Percentiles rank a stretch among this genome's conserved stretches.
phyloP scores from a whole-genome alignment of 2,888 invertebrate genomes.

The Allygus modestus region DNA sequence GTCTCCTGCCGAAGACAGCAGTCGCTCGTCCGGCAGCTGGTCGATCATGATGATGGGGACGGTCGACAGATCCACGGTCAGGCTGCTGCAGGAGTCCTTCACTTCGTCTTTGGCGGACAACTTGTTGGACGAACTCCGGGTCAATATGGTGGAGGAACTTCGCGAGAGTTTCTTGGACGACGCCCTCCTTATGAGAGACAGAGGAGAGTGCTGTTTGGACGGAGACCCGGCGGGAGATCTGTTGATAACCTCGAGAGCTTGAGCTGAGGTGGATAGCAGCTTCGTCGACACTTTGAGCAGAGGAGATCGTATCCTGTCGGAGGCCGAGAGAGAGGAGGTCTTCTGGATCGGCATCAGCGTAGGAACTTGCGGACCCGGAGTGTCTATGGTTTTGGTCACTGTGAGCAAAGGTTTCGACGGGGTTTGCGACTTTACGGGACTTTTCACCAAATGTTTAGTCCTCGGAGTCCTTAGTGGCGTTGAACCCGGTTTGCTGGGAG shows the following conservation, averaged over 20 bases:
- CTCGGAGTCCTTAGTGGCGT: conserved; percentile 51
- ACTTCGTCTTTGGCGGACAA: conserved; percentile 50
- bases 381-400: conserved; percentile 63
- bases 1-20: conserved; percentile 75
- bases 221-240: conserved; percentile 64
- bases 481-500: conserved; percentile 9
- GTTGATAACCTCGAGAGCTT: conserved; percentile 68
- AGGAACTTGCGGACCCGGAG: conserved; percentile 61
- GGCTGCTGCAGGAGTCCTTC: conserved; percentile 39
- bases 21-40: conserved; percentile 70
- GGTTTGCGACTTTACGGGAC: conserved; percentile 57
- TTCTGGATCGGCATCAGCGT: conserved; percentile 64
- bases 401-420: conserved; percentile 62
- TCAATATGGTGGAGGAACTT: conserved; percentile 72
- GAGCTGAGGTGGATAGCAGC: conserved; percentile 68
- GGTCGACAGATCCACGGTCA: conserved; percentile 73
- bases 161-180: conserved; percentile 85
- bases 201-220: conserved; percentile 69
- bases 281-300: conserved; percentile 69
- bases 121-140: conserved; percentile 63
- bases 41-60: conserved; percentile 72
- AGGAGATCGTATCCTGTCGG: conserved; percentile 66
- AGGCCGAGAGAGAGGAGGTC: conserved; percentile 48
- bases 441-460: conserved; percentile 55
- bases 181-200: conserved; percentile 81